phyloP scores from a whole-genome alignment of 2,113 vertebrate genomes.

The Pipa parva region DNA sequence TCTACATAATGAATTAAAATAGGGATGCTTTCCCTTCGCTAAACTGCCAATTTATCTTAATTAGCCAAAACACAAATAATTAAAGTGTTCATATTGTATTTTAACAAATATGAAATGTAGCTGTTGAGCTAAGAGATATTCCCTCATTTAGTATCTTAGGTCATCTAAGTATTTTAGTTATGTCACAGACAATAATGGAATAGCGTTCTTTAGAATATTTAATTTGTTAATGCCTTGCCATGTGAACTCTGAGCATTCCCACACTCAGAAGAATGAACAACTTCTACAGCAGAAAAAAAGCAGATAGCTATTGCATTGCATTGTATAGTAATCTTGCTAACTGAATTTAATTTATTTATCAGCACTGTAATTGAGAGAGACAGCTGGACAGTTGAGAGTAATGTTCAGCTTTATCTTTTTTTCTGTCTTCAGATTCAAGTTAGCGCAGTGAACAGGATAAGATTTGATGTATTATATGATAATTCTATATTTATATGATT shows the following conservation, averaged over 20 bases:
- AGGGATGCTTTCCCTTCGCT: conserved; percentile 18
- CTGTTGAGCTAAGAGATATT: too few species aligned
- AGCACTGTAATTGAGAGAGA: not conserved
- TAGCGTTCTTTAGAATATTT: not conserved
- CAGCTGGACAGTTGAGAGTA: not conserved
- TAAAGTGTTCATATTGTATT: conserved; percentile 17
- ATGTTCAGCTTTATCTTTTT: not conserved
- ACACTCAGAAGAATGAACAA: not conserved
- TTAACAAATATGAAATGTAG: too few species aligned
- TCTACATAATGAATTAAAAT: conserved; percentile 14
- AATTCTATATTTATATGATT: not conserved
- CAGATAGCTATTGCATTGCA: not conserved
- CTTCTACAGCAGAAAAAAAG: not conserved
- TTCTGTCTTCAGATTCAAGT: not conserved
- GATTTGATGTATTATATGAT: not conserved
- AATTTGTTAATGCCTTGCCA: not conserved
- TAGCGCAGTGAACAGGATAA: not conserved
- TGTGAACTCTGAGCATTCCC: not conserved
- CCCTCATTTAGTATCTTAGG: too few species aligned
- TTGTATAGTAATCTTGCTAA: conserved; percentile 1
- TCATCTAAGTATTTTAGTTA: not conserved
- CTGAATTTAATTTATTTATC: not conserved
- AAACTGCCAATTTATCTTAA: conserved; percentile 23
- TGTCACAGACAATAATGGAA: not conserved
- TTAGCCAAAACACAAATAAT: conserved; percentile 29